phyloP scores from a whole-genome alignment of 2,797 vertebrate genomes.

The Leucoraja ocellata region DNA sequence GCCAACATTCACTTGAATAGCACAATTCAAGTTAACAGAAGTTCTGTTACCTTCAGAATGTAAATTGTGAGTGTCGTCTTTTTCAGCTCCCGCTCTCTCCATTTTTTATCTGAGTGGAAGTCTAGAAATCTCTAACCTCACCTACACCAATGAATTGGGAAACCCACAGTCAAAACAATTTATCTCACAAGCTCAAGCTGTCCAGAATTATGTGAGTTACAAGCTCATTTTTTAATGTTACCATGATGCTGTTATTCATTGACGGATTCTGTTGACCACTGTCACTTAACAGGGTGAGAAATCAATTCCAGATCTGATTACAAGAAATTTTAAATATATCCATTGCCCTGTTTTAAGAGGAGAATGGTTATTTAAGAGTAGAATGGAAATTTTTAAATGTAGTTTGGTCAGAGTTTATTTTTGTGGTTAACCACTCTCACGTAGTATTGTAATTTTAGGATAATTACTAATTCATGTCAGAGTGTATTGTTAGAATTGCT shows the following conservation, averaged over 20 bases:
- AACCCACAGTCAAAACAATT: constrained; percentile 68
- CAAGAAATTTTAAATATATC: not conserved
- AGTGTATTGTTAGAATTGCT: not conserved
- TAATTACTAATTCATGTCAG: not conserved
- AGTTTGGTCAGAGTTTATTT: not conserved
- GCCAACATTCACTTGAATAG: not conserved
- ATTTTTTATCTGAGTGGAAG: constrained; percentile 72
- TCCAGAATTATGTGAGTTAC: constrained; percentile 70
- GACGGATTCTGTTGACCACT: not conserved
- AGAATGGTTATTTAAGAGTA: too few relatives aligned
- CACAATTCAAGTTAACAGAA: constrained; percentile 14
- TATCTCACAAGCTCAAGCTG: constrained; percentile 63
- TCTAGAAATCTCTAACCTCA: constrained; percentile 72
- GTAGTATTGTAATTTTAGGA: not conserved
- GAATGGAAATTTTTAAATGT: not conserved
- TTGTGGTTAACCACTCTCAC: not conserved
- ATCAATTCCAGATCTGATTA: not conserved
- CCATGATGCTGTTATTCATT: not conserved
- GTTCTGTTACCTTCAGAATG: constrained; percentile 9
- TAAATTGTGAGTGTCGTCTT: constrained; percentile 25
- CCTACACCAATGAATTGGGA: constrained; percentile 63
- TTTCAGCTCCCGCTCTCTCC: constrained; percentile 60
- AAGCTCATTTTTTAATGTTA: constrained; percentile 28
- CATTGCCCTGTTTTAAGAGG: too few relatives aligned
- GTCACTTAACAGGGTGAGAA: not conserved